A percentile compares a stretch with the other conserved stretches of the same genome.
These are phyloP conservation scores for Myotis myotis DNA, from an alignment of 2,797 vertebrate genomes.

Conservation along the genomic window DNA sequence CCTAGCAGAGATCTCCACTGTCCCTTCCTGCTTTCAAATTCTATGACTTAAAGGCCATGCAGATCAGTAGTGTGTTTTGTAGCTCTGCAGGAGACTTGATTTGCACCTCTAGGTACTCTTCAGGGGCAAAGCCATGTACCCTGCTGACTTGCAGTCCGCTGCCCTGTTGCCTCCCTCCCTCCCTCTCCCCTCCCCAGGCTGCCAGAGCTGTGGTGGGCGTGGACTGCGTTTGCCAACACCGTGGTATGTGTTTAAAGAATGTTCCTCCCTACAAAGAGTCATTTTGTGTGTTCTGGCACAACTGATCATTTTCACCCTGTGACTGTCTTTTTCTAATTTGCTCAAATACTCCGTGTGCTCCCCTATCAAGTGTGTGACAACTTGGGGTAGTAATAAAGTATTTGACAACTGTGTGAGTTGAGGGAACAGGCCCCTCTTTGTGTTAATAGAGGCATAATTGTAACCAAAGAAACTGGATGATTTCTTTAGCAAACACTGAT, in stretches of 20 bases:
- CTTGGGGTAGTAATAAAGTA: background rate
- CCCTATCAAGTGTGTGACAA: background rate
- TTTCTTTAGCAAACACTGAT: conserved; percentile 59
- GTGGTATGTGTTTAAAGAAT: conserved; percentile 42
- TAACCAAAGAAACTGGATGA: conserved; percentile 73
- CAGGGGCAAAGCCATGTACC: background rate
- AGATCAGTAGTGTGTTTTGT: background rate
- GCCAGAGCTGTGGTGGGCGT: background rate
- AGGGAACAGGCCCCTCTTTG: conserved; percentile 17
- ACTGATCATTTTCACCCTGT: conserved; percentile 33
- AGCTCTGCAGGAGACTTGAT: background rate
- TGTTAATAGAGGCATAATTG: conserved; percentile 46
- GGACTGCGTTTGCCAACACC: background rate
- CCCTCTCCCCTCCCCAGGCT: background rate
- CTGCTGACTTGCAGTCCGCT: background rate
- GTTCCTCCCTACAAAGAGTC: conserved; percentile 12
- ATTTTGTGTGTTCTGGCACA: conserved; percentile 51
- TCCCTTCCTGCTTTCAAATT: background rate
- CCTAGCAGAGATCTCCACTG: background rate
- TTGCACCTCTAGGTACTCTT: background rate
- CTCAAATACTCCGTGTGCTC: background rate
- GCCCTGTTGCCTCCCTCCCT: background rate
- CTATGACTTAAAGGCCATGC: background rate
- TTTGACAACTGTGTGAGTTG: conserved; percentile 32
- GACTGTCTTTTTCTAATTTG: background rate